Conservation (phyloP, 1,140 invertebrate species). For the Bombus confusus region DNA sequence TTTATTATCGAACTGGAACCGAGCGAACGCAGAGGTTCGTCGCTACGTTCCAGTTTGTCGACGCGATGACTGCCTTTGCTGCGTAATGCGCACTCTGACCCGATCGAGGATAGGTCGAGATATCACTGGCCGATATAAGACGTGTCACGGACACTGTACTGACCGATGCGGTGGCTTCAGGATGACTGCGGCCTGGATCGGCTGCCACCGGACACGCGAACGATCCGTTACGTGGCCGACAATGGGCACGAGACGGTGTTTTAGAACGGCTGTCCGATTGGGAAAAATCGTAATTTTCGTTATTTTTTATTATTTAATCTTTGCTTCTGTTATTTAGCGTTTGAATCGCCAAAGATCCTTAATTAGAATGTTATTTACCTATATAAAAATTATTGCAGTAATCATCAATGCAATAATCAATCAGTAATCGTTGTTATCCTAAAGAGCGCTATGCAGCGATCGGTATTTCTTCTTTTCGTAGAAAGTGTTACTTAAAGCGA, state of each 20-base stretch:
- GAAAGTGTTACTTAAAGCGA: too few species aligned
- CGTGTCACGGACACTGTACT: slow-evolving; percentile 40
- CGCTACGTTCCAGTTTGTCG: slow-evolving; percentile 16
- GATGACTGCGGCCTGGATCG: slow-evolving; percentile 21
- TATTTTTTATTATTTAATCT: neutral
- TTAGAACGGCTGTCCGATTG: neutral
- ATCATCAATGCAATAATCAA: too few species aligned
- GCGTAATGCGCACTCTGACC: slow-evolving; percentile 33
- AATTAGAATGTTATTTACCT: too few species aligned
- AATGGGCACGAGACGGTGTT: slow-evolving; percentile 14
- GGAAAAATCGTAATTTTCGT: neutral
- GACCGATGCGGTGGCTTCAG: slow-evolving; percentile 13
- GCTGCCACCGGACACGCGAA: slow-evolving; percentile 11
- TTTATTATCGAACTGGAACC: neutral
- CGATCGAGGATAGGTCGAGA: slow-evolving; percentile 26
- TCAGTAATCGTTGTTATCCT: too few species aligned
- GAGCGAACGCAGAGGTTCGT: neutral
- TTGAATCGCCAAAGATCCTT: too few species aligned
- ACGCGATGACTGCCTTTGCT: neutral
- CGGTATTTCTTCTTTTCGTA: too few species aligned
- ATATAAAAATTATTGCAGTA: too few species aligned
- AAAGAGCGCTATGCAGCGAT: too few species aligned
- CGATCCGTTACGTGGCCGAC: slow-evolving; percentile 21
- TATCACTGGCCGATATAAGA: slow-evolving; percentile 28
- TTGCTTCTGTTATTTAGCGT: rapidly evolving